Conservation (phyloP, 2,888 invertebrate genomes). For the Stegophylla sp. region DNA sequence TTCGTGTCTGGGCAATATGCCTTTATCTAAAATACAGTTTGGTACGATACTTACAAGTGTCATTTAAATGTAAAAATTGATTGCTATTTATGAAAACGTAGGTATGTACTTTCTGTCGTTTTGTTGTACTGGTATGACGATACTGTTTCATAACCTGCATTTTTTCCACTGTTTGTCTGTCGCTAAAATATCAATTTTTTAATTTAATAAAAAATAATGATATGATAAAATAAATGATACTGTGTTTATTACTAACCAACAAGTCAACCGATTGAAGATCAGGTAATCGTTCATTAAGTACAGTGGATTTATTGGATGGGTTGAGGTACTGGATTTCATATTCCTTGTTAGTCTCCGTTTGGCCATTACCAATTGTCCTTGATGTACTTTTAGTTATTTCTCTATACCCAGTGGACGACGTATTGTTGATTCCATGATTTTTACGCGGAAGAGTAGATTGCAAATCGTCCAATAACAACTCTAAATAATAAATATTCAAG, state of each 20-base stretch:
- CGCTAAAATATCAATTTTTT: conserved; percentile 35
- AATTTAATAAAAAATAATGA: conserved; percentile 3
- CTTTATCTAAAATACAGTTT: conserved; percentile 30
- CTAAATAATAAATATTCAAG: conserved; percentile 61
- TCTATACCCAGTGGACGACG: conserved; percentile 62
- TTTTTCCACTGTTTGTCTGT: conserved; percentile 44
- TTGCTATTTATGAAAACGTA: too few relatives aligned
- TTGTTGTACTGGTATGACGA: conserved; percentile 53
- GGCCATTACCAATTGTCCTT: conserved; percentile 61
- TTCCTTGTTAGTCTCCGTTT: conserved; percentile 62
- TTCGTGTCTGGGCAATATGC: conserved; percentile 33
- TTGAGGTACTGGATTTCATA: conserved; percentile 64
- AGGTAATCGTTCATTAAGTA: conserved; percentile 62
- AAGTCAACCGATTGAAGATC: conserved; percentile 55
- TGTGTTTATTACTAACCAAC: conserved; percentile 14
- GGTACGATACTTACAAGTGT: not conserved
- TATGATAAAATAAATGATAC: not conserved
- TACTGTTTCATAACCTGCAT: conserved; percentile 53
- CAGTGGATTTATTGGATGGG: conserved; percentile 64
- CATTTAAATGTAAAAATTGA: not conserved
- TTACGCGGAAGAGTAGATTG: conserved; percentile 63
- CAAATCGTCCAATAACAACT: conserved; percentile 64
- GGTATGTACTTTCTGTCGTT: conserved; percentile 40
- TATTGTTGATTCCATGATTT: conserved; percentile 59
- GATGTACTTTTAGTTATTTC: conserved; percentile 63